Base-by-base conservation (phyloP, 2,113 vertebrate genomes). In the Micronycteris hirsuta region DNA sequence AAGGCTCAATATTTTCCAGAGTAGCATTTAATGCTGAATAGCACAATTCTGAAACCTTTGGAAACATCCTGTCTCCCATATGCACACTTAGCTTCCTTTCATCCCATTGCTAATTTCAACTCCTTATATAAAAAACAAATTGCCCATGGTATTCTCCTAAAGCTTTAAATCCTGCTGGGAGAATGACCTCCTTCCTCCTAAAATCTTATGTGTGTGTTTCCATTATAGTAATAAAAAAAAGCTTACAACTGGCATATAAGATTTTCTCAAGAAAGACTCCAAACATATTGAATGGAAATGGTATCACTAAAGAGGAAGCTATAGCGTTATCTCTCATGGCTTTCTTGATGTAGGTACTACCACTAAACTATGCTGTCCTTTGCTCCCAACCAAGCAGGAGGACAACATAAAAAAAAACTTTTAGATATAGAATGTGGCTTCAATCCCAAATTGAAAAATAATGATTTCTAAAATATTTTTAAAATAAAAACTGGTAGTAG, bases 371-470 rank as follows among this genome's bases (percentile, higher is more conserved):
- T 49, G 7, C 33, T 58, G 61, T 94, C 33, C 80, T 84, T 92
- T 94, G 61, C 31, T 89, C 8, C 58, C 31, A 86, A 56, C 54
- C 68, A 86, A 52, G 26, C 33, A 77, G 20, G n/a, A 91, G 52
- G 41, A 77, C 26, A 91, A 68, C 17, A 80, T 91, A 36, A 36
- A 22, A 41, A 49, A 77, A 43, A 70, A 85, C 4, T 24, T 54
- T 86, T 93, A n/a, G 93, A 17, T 84, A 31, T 68, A 67, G n/a
- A 96, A 45, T 61, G 4, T 67, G 52, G 2, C n/a, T 77, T 73
- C n/a, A 95, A 52, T 91, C 13, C 11, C 54, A 73, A 68, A 93
- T 61, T 77, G 36, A 93, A 97, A 86, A 71, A 80, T 91, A 68
- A 10, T 84, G 31, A 76, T 28, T 68, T 91, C 28, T 52, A 80